Evolutionary conservation across 2,888 invertebrate genomes (phyloP).

Genomic region (Saturnia japonica): DNA sequence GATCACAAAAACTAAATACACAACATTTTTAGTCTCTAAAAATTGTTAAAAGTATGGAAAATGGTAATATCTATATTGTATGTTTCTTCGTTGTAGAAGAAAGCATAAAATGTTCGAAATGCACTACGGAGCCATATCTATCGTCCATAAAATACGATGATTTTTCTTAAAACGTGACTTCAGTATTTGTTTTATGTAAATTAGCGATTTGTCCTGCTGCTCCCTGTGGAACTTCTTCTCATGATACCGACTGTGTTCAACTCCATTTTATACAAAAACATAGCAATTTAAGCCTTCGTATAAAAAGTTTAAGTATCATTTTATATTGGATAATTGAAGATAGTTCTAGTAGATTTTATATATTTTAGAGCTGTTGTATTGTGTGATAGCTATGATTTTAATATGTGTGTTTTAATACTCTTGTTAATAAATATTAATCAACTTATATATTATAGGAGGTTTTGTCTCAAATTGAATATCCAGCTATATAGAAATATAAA

Average conservation of each 20-base stretch:
- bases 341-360: slow-evolving; percentile 19
- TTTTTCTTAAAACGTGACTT: slow-evolving; percentile 80
- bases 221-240: slow-evolving; percentile 52
- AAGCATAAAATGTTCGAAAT: not conserved
- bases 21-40: too few relatives aligned
- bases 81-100: not conserved
- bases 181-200: slow-evolving; percentile 82
- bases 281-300: slow-evolving; percentile 29
- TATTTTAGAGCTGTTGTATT: slow-evolving; percentile 23
- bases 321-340: slow-evolving; percentile 11
- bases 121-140: slow-evolving; percentile 22
- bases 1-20: too few relatives aligned
- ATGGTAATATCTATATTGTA: not conserved
- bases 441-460: too few relatives aligned
- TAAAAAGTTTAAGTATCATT: slow-evolving; percentile 12
- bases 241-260: slow-evolving; percentile 54
- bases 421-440: not conserved
- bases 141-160: slow-evolving; percentile 54
- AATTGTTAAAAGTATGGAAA: too few relatives aligned
- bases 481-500: too few relatives aligned
- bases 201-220: slow-evolving; percentile 77
- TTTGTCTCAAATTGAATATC: too few relatives aligned
- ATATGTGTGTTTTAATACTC: not conserved
- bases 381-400: slow-evolving; percentile 10
- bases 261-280: slow-evolving; percentile 47